Evolutionary conservation across 2,797 vertebrate genomes (phyloP).

Genomic region (Chaenodraco wilsoni): DNA sequence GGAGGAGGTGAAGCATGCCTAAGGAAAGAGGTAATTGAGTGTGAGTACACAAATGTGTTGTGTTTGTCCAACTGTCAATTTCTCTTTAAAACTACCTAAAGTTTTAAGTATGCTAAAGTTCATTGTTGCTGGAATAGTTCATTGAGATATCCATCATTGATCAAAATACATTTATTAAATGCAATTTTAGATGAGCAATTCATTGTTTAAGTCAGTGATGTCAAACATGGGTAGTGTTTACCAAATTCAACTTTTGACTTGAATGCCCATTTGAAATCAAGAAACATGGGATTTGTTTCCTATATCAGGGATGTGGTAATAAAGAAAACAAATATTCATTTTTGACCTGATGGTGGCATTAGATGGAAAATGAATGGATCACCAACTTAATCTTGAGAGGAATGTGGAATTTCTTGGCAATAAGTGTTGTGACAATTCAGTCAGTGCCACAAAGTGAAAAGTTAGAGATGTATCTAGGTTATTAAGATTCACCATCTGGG

Average conservation of each 20-base stretch:
- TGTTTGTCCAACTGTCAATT: neutral
- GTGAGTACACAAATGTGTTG: constrained; percentile 10
- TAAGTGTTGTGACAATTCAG: no score
- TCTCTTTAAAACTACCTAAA: neutral
- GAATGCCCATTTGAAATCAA: neutral
- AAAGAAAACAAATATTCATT: neutral
- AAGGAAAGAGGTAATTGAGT: neutral
- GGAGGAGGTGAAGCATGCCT: constrained; percentile 42
- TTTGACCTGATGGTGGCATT: neutral
- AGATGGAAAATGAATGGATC: neutral
- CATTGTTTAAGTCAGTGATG: neutral
- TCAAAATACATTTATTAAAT: neutral
- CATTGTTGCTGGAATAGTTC: neutral
- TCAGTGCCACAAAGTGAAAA: no score
- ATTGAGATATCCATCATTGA: neutral
- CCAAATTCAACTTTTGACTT: neutral
- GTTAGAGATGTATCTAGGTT: no score
- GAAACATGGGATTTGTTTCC: neutral
- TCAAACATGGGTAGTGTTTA: neutral
- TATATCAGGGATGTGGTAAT: neutral
- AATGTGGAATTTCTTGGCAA: neutral
- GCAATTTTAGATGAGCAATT: neutral
- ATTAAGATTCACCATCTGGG: no score
- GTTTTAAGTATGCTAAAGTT: neutral
- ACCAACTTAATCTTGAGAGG: neutral